Base-by-base conservation (phyloP, 2,888 invertebrate genomes). In the Ptilodon capucinus region DNA sequence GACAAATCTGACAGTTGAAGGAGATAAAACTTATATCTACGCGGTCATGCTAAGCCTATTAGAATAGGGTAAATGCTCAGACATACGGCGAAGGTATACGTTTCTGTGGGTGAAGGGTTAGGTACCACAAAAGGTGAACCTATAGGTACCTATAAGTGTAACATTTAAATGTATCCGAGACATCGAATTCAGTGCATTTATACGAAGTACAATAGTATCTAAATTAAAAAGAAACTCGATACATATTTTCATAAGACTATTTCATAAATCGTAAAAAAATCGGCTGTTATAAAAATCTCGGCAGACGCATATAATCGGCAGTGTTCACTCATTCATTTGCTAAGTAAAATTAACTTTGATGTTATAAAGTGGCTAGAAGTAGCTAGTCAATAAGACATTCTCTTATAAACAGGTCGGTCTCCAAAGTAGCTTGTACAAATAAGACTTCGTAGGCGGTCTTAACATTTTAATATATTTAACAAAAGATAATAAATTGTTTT, bases 221-320 rank as follows among this genome's bases (percentile, higher is more conserved):
- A 58, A 70, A n/a, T n/a, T n/a, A n/a, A n/a, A n/a, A 69, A 52
- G 58, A 46, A 59, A 48, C 41, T 74, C 72, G 69, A 62, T 71
- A 66, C 53, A 64, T 43, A 60, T 51, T 49, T 64, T 74, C 75
- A 76, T 76, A 76, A 76, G 75, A 73, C 48, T 54, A 55, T 56
- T 48, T 61, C 56, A 54, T 16, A 55, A 42, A 47, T 49, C 48
- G 55, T 49, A 54, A 48, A 64, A 54, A 49, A 54, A 41, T 44
- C 51, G 46, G 23, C 45, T 40, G 21, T 54, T 38, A 53, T 54
- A 56, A 54, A 60, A 40, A 40, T 44, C 39, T 46, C 42, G 42
- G 50, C 46, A 46, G 34, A 21, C 51, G 42, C 39, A 57, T 32
- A 40, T 46, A 53, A 52, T 48, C 47, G 64, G 64, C 68, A 65